Evolutionary conservation across 2,888 invertebrate species (phyloP).

Genomic region (Nudaria mundana): DNA sequence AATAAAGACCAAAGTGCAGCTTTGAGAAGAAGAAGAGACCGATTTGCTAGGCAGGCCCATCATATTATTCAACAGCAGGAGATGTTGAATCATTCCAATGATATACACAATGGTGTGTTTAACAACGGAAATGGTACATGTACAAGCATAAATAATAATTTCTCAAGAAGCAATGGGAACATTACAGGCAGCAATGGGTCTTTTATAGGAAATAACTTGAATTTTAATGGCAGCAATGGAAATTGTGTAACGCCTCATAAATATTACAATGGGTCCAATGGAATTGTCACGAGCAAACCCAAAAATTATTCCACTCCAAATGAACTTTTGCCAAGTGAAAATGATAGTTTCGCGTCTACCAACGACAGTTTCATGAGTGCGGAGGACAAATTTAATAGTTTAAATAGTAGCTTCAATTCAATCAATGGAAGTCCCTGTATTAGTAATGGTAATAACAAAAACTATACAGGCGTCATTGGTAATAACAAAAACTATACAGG

Average conservation of each 20-base stretch:
- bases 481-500: slow-evolving; percentile 31
- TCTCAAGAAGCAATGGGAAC: slow-evolving; percentile 13
- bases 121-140: slow-evolving; percentile 20
- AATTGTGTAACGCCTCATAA: slow-evolving; percentile 16
- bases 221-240: slow-evolving; percentile 22
- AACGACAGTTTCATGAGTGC: slow-evolving; percentile 3
- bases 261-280: slow-evolving; percentile 14
- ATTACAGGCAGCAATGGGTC: slow-evolving; percentile 10
- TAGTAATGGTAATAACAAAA: slow-evolving; percentile 15
- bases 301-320: slow-evolving; percentile 24
- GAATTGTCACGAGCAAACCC: slow-evolving; percentile 16
- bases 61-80: slow-evolving; percentile 92
- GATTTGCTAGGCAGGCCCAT: slow-evolving; percentile 91
- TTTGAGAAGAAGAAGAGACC: slow-evolving; percentile 88
- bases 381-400: slow-evolving; percentile 14
- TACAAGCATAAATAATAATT: slow-evolving; percentile 1
- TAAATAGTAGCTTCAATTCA: slow-evolving; percentile 16
- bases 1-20: slow-evolving; percentile 90
- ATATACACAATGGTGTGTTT: slow-evolving; percentile 50
- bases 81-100: slow-evolving; percentile 58
- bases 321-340: slow-evolving; percentile 19
- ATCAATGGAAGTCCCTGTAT: slow-evolving; percentile 15
- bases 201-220: slow-evolving; percentile 17
- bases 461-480: slow-evolving; percentile 26
- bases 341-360: slow-evolving; percentile 1